phyloP scores from a whole-genome alignment of 2,888 invertebrate genomes.

The Papilio protenor region DNA sequence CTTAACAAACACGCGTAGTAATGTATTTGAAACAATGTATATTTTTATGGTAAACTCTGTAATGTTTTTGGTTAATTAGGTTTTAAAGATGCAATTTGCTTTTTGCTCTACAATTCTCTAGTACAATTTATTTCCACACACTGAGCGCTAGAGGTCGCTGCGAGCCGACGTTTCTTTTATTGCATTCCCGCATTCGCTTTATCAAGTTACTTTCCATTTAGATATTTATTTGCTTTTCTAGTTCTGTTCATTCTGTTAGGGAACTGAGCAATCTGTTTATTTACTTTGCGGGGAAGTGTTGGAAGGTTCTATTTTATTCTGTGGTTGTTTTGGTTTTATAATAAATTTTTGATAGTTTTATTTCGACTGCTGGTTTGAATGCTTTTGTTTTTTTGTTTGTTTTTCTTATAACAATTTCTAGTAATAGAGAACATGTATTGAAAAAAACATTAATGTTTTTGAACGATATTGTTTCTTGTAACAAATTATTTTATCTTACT shows the following conservation, averaged over 20 bases:
- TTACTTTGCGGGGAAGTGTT: slow-evolving; percentile 5
- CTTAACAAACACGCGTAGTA: too few relatives aligned
- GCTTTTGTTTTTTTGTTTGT: background rate
- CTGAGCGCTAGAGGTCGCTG: background rate
- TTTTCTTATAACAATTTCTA: background rate
- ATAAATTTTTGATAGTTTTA: background rate
- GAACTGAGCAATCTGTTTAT: slow-evolving; percentile 17
- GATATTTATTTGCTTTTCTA: slow-evolving; percentile 29
- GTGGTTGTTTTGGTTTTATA: background rate
- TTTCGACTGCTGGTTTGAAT: background rate
- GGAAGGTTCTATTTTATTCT: background rate
- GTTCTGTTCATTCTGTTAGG: slow-evolving; percentile 19
- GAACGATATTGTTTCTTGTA: too few relatives aligned
- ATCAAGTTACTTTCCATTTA: slow-evolving; percentile 24
- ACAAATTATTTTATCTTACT: too few relatives aligned
- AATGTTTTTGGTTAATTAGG: too few relatives aligned
- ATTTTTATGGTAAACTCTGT: too few relatives aligned
- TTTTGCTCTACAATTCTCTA: background rate
- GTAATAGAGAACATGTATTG: too few relatives aligned
- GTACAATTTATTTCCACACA: background rate
- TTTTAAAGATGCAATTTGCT: too few relatives aligned
- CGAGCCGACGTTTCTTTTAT: slow-evolving; percentile 17
- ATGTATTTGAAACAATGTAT: too few relatives aligned
- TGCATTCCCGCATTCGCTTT: slow-evolving; percentile 18
- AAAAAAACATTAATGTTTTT: too few relatives aligned